Base-by-base conservation (phyloP, 2,888 invertebrate genomes). In the Torymus tubicola region DNA sequence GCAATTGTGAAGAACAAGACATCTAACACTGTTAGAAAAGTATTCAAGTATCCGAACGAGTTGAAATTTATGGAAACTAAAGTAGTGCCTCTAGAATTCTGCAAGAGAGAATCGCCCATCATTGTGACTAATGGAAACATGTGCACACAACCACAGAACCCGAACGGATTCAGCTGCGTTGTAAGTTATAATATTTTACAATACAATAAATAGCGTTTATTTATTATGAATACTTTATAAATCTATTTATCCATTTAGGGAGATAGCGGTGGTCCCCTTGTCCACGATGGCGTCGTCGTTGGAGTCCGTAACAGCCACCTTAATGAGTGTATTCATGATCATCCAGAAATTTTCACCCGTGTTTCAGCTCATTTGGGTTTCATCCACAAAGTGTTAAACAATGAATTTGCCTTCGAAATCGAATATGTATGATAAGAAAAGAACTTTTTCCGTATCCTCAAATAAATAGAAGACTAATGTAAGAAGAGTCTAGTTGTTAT, bases 241-340 rank as follows among this genome's bases (percentile, higher is more conserved):
- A 57, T 5, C 10, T 42, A 42, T 42, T 8, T 42, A 8, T 42
- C 5, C 42, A 42, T 42, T 8, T 21, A 80, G 80, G 68, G 70
- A 2, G 80, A 80, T 12, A 70, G 69, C n/a, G 80, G 80, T 11
- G 75, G 80, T 60, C 70, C 74, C n/a, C 52, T 80, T 1, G 73
- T 79, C 0, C n/a, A 70, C 10, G 70, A 70, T 0, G 74, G 21
- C n/a, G 74, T 71, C 21, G 31, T 75, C 18, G 60, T 80, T 18
- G 80, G 80, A 13, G 65, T 80, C 11, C 68, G 70, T 0, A 80
- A 70, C 63, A 63, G 53, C 14, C 74, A 74, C 50, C 65, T 31
- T 10, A 76, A 61, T 14, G 64, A 74, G 31, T 80, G 80, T 42
- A 16, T 50, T 14, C 63, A 74, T 0, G 8, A 52, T 0, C 12